phyloP scores from a whole-genome alignment of 2,113 vertebrate species.

The Myotis brandtii region DNA sequence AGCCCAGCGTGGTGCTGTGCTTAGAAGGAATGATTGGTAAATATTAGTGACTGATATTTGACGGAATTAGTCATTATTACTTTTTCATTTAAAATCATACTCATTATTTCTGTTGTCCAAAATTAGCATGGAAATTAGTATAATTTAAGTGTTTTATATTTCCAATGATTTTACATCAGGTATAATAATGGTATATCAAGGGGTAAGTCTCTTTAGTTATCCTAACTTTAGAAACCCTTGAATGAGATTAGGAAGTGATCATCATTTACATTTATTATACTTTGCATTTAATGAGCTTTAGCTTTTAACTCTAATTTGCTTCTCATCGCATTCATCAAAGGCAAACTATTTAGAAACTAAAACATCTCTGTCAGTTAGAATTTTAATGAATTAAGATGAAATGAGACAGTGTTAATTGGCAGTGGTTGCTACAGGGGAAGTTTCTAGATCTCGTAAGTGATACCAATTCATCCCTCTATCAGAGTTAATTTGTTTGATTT shows the following conservation, averaged over 20 bases:
- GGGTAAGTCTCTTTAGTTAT: constrained; percentile 4
- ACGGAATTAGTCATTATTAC: background rate
- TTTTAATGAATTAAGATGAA: constrained; percentile 85
- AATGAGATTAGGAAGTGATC: constrained; percentile 73
- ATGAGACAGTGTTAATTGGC: constrained; percentile 76
- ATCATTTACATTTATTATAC: constrained; percentile 81
- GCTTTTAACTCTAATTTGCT: constrained; percentile 85
- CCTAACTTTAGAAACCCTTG: constrained; percentile 68
- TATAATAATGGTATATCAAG: background rate
- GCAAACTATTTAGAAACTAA: constrained; percentile 81
- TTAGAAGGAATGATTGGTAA: background rate
- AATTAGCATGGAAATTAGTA: background rate
- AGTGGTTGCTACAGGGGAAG: constrained; percentile 73
- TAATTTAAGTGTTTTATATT: constrained; percentile 8
- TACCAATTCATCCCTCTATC: constrained; percentile 29
- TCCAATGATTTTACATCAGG: background rate
- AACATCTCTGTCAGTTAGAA: constrained; percentile 82
- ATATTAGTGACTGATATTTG: background rate
- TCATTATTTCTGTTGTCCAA: constrained; percentile 13
- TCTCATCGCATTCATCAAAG: constrained; percentile 79
- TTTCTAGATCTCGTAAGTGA: constrained; percentile 65
- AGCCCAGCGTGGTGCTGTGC: background rate
- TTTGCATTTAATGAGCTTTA: constrained; percentile 77
- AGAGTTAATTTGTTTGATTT: constrained; percentile 59
- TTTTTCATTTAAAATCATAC: background rate